Conservation (phyloP, 2,797 vertebrate species). For the Remorina albescens region DNA sequence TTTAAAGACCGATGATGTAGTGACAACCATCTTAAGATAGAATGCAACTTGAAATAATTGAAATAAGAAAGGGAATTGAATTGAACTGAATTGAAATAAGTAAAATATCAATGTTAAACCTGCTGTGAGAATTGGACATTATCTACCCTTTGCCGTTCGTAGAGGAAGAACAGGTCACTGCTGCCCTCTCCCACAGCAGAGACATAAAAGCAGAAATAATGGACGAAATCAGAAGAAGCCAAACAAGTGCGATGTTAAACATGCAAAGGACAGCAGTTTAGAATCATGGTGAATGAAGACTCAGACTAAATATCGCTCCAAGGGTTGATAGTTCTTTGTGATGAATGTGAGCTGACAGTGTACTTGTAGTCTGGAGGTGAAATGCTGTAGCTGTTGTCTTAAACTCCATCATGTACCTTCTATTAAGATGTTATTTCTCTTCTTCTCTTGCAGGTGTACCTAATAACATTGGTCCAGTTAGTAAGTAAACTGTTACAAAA, state of each 20-base stretch:
- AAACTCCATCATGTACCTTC: constrained; percentile 9
- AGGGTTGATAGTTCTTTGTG: constrained; percentile 12
- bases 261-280: background rate
- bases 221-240: constrained; percentile 11
- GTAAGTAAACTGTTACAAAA: constrained; percentile 89
- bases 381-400: constrained; percentile 11
- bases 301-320: background rate
- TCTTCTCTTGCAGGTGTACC: constrained; percentile 90
- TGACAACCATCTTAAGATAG: background rate
- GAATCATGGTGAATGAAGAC: background rate
- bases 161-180: no score
- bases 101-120: background rate
- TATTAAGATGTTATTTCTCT: constrained; percentile 50
- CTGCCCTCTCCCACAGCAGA: no score
- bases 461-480: constrained; percentile 97
- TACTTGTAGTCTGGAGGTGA: background rate
- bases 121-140: constrained; percentile 3
- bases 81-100: no score
- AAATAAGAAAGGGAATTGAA: no score
- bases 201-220: constrained; percentile 47
- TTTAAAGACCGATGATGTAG: background rate
- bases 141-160: background rate
- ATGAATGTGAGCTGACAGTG: constrained; percentile 6
- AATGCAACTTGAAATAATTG: constrained; percentile 21
- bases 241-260: constrained; percentile 1